Base-by-base conservation (phyloP, 2,797 vertebrate genomes). In the Falco concolor region DNA sequence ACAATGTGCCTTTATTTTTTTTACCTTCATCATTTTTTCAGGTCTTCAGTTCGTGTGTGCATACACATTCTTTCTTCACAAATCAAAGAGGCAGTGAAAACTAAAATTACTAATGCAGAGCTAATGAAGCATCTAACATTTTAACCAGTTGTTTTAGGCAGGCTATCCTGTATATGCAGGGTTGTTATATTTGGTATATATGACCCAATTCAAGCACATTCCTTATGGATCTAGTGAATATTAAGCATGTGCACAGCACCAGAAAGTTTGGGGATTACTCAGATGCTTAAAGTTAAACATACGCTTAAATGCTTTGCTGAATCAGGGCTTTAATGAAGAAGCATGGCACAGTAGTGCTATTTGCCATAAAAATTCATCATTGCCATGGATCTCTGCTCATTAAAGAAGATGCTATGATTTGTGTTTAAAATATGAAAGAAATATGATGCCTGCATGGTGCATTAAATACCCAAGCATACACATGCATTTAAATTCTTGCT, bases 401-500 rank as follows among this genome's bases (percentile, higher is more conserved):
- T 96, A 95, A 97, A 96, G 82, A 93, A 95, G 97, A 96, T 76
- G 87, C 68, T 59, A 70, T 97, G 96, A 94, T 84, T 97, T 97
- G 64, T 95, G 87, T 77, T 91, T 95, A 63, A 76, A 95, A 93
- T 95, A 80, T 82, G 92, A 96, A 95, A 94, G 97, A 97, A 96
- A 95, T 96, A 94, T 7, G 95, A 94, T 96, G 93, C 89, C 94
- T 97, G 93, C 83, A 91, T 65, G 89, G 65, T 87, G 91, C 94
- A 95, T 96, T 96, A 96, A 97, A 96, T 95, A 94, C 78, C 28
- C 72, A 95, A 97, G 87, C 74, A 47, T 80, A 93, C 81, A 59
- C 21, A 96, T 38, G 83, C 82, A 93, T 94, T 94, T 97, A 96
- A 97, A 95, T 96, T 95, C 95, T 91, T 96, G 80, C 94, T 97